These are phyloP conservation scores for Balaenoptera acutorostrata DNA, from an alignment of 2,113 vertebrate species.

Conservation along the genomic window DNA sequence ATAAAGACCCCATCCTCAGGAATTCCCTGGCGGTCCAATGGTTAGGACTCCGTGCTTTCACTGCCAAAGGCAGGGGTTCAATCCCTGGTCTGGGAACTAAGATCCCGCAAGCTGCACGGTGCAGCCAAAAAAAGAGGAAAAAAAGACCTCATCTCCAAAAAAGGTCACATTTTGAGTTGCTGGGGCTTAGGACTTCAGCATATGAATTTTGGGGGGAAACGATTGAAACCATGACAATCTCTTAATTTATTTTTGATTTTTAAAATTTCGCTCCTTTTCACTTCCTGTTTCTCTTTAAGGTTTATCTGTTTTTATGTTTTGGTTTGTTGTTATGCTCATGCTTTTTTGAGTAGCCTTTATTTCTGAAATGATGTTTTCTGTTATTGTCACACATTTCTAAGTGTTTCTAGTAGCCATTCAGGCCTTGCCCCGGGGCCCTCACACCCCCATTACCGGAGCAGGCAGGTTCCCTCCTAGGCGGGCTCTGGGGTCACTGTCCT, in stretches of 20 bases:
- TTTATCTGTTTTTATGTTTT: neutral
- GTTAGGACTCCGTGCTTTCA: neutral
- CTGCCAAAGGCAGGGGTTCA: neutral
- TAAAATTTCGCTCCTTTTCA: neutral
- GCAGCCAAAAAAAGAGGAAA: neutral
- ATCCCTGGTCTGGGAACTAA: neutral
- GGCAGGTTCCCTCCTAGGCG: neutral
- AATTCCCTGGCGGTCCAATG: neutral
- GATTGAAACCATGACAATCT: neutral
- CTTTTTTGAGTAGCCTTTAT: neutral
- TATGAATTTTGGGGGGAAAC: neutral
- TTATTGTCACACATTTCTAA: neutral
- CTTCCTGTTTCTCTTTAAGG: neutral
- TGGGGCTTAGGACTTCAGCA: neutral
- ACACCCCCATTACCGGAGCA: neutral
- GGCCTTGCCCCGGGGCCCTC: neutral
- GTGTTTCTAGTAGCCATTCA: neutral
- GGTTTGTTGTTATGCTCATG: neutral
- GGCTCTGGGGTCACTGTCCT: neutral
- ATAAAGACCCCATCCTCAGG: neutral
- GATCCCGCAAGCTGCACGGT: neutral
- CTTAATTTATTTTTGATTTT: neutral
- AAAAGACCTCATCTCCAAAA: neutral
- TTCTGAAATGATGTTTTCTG: neutral
- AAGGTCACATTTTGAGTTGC: neutral